Evolutionary conservation across 2,797 vertebrate genomes (phyloP).

Genomic region (Centropyge bicolor): DNA sequence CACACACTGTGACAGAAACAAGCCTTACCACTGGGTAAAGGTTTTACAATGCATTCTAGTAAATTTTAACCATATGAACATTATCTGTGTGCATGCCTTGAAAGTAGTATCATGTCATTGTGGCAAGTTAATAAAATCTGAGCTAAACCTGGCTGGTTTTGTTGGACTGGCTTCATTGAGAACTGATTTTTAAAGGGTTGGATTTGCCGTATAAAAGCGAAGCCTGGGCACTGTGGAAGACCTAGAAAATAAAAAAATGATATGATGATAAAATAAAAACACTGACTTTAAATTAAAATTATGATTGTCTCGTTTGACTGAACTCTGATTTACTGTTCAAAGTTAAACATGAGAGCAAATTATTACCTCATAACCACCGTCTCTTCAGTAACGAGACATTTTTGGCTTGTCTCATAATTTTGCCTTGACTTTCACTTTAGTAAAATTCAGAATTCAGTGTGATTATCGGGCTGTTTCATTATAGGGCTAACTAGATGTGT

Average conservation of each 20-base stretch:
- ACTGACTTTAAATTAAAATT: not conserved
- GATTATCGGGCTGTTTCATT: not conserved
- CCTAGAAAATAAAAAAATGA: not conserved
- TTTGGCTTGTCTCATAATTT: not conserved
- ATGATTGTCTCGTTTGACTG: not conserved
- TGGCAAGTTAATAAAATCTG: constrained; percentile 88
- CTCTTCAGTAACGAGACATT: not conserved
- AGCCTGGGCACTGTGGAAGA: not conserved
- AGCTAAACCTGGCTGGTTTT: constrained; percentile 87
- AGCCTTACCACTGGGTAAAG: constrained; percentile 88
- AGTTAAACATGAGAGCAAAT: not conserved
- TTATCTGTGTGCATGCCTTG: constrained; percentile 96
- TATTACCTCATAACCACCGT: not conserved
- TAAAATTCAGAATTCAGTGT: not conserved
- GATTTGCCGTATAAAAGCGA: not conserved
- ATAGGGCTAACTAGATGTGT: not conserved
- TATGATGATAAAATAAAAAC: not conserved
- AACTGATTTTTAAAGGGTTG: not conserved
- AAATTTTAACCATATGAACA: constrained; percentile 82
- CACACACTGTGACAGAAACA: constrained; percentile 93
- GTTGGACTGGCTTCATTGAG: constrained; percentile 35
- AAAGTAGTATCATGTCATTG: constrained; percentile 90
- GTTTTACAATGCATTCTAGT: constrained; percentile 85
- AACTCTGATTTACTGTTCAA: not conserved
- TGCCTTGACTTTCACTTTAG: not conserved